Conservation (phyloP, 2,797 vertebrate genomes). For the Sarcoramphus papa region DNA sequence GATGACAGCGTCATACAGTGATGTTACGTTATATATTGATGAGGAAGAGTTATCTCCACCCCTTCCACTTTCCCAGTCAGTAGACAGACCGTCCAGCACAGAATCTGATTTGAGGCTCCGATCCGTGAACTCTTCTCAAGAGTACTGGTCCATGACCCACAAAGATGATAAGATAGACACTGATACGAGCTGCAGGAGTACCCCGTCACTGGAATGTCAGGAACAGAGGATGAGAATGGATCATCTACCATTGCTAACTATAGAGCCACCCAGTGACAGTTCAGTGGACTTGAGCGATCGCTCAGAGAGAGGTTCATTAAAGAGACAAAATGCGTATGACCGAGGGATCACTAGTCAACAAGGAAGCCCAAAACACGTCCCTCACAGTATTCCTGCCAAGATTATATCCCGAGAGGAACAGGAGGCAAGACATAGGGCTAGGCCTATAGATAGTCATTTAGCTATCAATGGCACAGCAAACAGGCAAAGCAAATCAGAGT, state of each 20-base stretch:
- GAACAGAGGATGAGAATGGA: slow-evolving; percentile 87
- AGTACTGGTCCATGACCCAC: slow-evolving; percentile 91
- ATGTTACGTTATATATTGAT: slow-evolving; percentile 95
- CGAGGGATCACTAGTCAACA: slow-evolving; percentile 80
- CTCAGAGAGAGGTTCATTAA: slow-evolving; percentile 87
- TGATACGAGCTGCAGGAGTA: slow-evolving; percentile 91
- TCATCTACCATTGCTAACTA: slow-evolving; percentile 89
- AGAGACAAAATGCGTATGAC: slow-evolving; percentile 86
- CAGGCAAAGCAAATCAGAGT: slow-evolving; percentile 95
- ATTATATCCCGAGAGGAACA: slow-evolving; percentile 86
- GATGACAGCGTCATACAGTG: slow-evolving; percentile 94
- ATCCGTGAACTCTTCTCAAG: slow-evolving; percentile 83
- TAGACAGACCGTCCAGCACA: slow-evolving; percentile 83
- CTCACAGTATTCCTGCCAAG: slow-evolving; percentile 80
- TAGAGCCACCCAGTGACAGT: slow-evolving; percentile 95
- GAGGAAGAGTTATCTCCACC: slow-evolving; percentile 95
- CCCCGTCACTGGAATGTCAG: slow-evolving; percentile 88
- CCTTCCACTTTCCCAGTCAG: slow-evolving; percentile 82
- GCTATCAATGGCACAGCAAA: slow-evolving; percentile 92
- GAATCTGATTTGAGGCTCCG: slow-evolving; percentile 87
- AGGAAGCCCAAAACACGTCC: slow-evolving; percentile 87
- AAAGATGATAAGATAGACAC: slow-evolving; percentile 90
- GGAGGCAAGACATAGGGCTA: slow-evolving; percentile 81
- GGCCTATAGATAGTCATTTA: slow-evolving; percentile 88
- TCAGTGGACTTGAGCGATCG: slow-evolving; percentile 94